Evolutionary conservation across 64 coral and sea anemone species (phyloP), one percentile per base, ranked within the genome.

Genomic region (Pocillopora damicornis): DNA sequence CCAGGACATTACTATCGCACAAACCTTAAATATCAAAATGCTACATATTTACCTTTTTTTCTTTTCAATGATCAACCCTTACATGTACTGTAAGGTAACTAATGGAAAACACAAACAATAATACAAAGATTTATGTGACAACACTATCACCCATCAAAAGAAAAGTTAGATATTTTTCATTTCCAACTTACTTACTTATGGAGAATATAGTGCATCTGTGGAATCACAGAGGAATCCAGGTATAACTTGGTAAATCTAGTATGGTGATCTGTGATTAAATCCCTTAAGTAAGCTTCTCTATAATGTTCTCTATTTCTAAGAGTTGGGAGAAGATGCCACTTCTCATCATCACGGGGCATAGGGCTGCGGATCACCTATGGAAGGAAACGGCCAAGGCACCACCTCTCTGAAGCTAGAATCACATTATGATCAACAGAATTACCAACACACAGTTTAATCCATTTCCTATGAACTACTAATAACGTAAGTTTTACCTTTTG

Each of bases 1-100:
- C 93, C 93, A 95, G 11, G 79, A 81, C 25, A 62, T 45, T 37
- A 95, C 75, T 89, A 95, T 91, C 58, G 93, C 80, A 38, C 93
- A 88, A 95, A 74, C 86, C 93, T 95, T 80, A 69, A 80, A 88
- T 63, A 38, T 59, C 56, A 88, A 66, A 56, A 63, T 45, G 75
- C 12, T 63, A 63, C 61, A 63, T 63, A 63, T 63, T 63, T 63
- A 17, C 61, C 17, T 11, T 63, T 63, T 11, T 63, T 63, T 11
- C 8, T 63, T 1, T 63, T 63, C 61, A 77, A 77, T 37, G 45
- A 77, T 77, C 75, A 77, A 35, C 45, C 45, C 56, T 37, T 77
- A 15, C 37, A 77, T 45, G 15, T 15, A 77, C 37, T 42, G 1
- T 58, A 37, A 73, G 68, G 64, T 37, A 15, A 35, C 37, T 59